Evolutionary conservation across 2,888 invertebrate species (phyloP).

Genomic region (Nasonia oneida): DNA sequence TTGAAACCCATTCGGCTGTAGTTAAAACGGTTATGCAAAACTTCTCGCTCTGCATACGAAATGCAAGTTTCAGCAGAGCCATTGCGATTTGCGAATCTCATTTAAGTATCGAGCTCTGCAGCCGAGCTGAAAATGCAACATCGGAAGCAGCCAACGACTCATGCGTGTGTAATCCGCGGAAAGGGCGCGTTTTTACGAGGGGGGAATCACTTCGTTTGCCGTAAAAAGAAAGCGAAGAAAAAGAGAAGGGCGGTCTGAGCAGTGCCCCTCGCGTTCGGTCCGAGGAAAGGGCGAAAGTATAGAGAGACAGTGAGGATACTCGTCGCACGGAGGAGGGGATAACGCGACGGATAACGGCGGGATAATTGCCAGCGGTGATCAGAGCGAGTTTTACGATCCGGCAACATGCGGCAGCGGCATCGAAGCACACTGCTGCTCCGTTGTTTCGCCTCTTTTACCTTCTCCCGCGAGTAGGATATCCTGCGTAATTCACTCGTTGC

Average conservation of each 20-base stretch:
- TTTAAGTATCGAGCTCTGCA: constrained; percentile 38
- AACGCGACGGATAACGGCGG: constrained; percentile 78
- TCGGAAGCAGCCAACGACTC: constrained; percentile 40
- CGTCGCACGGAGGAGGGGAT: constrained; percentile 68
- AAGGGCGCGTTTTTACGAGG: constrained; percentile 75
- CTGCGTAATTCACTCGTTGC: constrained; percentile 60
- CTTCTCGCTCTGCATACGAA: background rate
- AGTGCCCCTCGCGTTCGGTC: constrained; percentile 1
- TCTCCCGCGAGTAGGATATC: constrained; percentile 52
- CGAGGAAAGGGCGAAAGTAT: constrained; percentile 66
- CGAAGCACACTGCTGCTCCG: constrained; percentile 3
- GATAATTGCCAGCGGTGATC: constrained; percentile 79
- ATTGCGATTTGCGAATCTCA: constrained; percentile 43
- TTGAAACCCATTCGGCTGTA: background rate
- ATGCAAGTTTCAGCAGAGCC: constrained; percentile 6
- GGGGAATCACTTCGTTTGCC: constrained; percentile 78
- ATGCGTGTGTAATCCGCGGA: constrained; percentile 71
- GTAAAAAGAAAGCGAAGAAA: constrained; percentile 71
- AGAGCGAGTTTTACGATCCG: constrained; percentile 78
- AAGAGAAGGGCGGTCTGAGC: constrained; percentile 46
- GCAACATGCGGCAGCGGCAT: constrained; percentile 73
- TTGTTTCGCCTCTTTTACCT: constrained; percentile 59
- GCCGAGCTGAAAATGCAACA: constrained; percentile 49
- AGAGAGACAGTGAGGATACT: constrained; percentile 37
- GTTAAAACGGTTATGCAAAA: constrained; percentile 13